These are phyloP conservation scores for Brachyopa scutellaris DNA, from an alignment of 2,888 invertebrate genomes.

Conservation along the genomic window DNA sequence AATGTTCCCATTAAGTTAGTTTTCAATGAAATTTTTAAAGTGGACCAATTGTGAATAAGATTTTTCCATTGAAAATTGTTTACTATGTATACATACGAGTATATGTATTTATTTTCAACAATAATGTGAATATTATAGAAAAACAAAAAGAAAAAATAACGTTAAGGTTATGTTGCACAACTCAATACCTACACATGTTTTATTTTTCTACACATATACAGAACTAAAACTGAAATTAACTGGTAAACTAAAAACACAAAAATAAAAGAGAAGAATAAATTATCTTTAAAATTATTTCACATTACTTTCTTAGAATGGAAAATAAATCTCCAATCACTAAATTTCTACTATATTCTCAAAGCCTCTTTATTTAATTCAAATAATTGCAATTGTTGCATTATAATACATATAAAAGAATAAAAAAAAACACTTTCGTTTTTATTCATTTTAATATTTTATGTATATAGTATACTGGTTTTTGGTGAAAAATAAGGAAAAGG, in stretches of 20 bases:
- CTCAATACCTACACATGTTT: constrained; percentile 47
- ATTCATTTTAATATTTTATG: constrained; percentile 22
- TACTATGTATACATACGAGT: not conserved
- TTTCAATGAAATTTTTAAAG: constrained; percentile 78
- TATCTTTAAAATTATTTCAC: too few relatives aligned
- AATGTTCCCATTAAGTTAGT: constrained; percentile 32
- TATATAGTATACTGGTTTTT: constrained; percentile 1
- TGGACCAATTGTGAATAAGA: constrained; percentile 82
- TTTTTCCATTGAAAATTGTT: constrained; percentile 62
- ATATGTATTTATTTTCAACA: constrained; percentile 4
- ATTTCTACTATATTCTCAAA: constrained; percentile 55
- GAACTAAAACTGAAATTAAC: constrained; percentile 17
- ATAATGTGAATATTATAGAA: constrained; percentile 22
- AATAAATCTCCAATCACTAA: constrained; percentile 34
- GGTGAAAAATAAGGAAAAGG: not conserved
- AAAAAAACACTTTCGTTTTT: not conserved
- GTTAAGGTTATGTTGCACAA: constrained; percentile 63
- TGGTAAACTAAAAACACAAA: not conserved
- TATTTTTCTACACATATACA: constrained; percentile 27
- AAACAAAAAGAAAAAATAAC: constrained; percentile 14
- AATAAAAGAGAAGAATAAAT: too few relatives aligned
- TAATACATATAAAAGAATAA: not conserved
- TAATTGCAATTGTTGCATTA: not conserved
- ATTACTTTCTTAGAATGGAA: constrained; percentile 46
- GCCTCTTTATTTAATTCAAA: constrained; percentile 26